A percentile compares a stretch with the other conserved stretches of the same genome.
These are phyloP conservation scores for Cheilosia variabilis DNA, from an alignment of 2,888 invertebrate species.

Conservation along the genomic window DNA sequence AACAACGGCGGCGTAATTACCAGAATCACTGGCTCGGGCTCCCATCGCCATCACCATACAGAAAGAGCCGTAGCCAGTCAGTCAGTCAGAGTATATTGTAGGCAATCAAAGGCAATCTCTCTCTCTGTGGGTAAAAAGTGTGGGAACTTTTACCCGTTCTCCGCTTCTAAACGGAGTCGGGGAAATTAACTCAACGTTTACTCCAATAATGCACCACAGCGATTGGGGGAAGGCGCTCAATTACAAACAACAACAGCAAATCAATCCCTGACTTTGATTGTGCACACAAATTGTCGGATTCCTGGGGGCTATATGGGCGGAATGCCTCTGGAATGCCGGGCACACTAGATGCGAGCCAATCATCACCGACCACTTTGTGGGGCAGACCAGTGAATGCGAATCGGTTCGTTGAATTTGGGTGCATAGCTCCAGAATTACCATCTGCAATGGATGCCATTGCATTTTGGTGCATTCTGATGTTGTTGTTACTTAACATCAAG, in stretches of 20 bases:
- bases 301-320: conserved; percentile 68
- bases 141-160: conserved; percentile 71
- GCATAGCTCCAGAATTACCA: conserved; percentile 55
- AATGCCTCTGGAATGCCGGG: conserved; percentile 68
- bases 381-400: conserved; percentile 49
- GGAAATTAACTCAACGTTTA: conserved; percentile 72
- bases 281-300: conserved; percentile 73
- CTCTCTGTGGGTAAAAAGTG: conserved; percentile 62
- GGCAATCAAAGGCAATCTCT: conserved; percentile 75
- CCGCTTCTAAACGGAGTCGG: conserved; percentile 56
- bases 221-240: conserved; percentile 75
- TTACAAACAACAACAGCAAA: conserved; percentile 56
- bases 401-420: conserved; percentile 61
- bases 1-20: conserved; percentile 75
- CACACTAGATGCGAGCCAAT: conserved; percentile 69
- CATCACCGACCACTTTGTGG: conserved; percentile 68
- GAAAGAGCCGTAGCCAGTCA: conserved; percentile 24
- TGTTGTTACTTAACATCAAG: too few relatives aligned
- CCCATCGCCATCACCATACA: conserved; percentile 63
- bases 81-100: conserved; percentile 38
- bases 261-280: conserved; percentile 74
- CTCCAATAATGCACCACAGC: conserved; percentile 73
- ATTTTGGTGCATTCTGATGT: neutral
- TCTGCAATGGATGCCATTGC: conserved; percentile 49
- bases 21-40: conserved; percentile 74